Evolutionary conservation across 2,797 vertebrate species (phyloP).

Genomic region (Halcyon smyrnensis): DNA sequence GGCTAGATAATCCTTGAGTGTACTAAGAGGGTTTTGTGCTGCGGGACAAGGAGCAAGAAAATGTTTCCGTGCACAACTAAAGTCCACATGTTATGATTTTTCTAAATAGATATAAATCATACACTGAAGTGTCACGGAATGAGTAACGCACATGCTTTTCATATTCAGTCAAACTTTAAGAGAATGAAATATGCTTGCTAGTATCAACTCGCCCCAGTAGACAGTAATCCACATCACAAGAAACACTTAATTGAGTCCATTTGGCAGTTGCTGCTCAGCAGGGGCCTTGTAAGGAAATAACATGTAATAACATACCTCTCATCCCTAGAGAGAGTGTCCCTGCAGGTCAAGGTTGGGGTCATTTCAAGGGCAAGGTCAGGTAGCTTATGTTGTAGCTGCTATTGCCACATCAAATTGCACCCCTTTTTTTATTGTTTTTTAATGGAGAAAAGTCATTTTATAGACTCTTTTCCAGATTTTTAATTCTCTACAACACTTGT

Average conservation of each 20-base stretch:
- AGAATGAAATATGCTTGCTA: constrained; percentile 55
- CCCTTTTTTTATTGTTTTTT: neutral
- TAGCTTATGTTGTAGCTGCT: neutral
- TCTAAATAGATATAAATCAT: constrained; percentile 51
- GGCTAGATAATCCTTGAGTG: neutral
- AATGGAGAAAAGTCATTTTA: neutral
- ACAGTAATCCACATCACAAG: constrained; percentile 48
- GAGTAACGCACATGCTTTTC: constrained; percentile 40
- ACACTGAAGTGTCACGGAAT: neutral
- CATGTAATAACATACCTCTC: constrained; percentile 59
- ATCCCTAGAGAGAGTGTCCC: constrained; percentile 38
- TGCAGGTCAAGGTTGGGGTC: constrained; percentile 37
- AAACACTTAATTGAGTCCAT: constrained; percentile 65
- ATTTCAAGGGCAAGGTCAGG: constrained; percentile 21
- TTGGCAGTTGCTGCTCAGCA: constrained; percentile 54
- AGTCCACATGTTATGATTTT: neutral
- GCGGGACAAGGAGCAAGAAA: neutral
- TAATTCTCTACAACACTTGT: neutral
- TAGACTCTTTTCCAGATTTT: neutral
- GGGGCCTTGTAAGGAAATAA: constrained; percentile 67
- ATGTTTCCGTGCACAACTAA: neutral
- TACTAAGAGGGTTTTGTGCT: neutral
- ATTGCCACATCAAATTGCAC: neutral
- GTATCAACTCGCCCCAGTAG: constrained; percentile 41
- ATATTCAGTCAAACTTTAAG: constrained; percentile 44